phyloP scores from a whole-genome alignment of 2,888 invertebrate species.

The Phrixothrix hirtus region DNA sequence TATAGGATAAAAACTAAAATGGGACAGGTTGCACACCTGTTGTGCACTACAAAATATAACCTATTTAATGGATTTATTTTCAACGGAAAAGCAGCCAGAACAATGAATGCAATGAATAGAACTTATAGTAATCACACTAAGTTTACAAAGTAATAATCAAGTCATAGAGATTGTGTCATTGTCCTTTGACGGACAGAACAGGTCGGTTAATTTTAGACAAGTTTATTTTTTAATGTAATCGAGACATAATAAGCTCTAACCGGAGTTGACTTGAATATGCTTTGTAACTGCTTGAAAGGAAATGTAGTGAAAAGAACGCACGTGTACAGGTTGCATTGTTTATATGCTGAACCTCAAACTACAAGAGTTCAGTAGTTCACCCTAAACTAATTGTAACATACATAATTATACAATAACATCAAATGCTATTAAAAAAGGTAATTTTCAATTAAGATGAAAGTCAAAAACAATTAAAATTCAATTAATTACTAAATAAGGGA shows the following conservation, averaged over 20 bases:
- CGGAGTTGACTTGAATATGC: conserved; percentile 23
- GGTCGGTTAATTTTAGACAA: conserved; percentile 39
- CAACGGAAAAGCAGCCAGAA: conserved; percentile 49
- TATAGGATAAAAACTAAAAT: conserved; percentile 37
- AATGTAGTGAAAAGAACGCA: conserved; percentile 19
- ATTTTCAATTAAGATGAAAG: neutral
- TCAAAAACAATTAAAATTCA: neutral
- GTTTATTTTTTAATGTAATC: conserved; percentile 33
- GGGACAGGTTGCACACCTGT: conserved; percentile 54
- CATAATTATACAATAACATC: neutral
- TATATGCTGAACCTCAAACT: conserved; percentile 6
- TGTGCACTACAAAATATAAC: conserved; percentile 37
- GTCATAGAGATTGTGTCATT: conserved; percentile 42
- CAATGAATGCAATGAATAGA: conserved; percentile 42
- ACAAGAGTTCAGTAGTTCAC: conserved; percentile 2
- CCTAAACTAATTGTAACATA: conserved; percentile 1
- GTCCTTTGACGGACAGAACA: conserved; percentile 38
- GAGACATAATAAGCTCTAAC: conserved; percentile 32
- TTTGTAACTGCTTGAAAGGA: conserved; percentile 19
- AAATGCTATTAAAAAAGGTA: too few relatives aligned
- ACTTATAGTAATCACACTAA: conserved; percentile 35
- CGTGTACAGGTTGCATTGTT: conserved; percentile 30
- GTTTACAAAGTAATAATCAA: conserved; percentile 44
- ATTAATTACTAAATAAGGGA: too few relatives aligned
- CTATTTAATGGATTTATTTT: conserved; percentile 48